phyloP scores from a whole-genome alignment of 2,888 invertebrate genomes.

The Ophion obscuratus region DNA sequence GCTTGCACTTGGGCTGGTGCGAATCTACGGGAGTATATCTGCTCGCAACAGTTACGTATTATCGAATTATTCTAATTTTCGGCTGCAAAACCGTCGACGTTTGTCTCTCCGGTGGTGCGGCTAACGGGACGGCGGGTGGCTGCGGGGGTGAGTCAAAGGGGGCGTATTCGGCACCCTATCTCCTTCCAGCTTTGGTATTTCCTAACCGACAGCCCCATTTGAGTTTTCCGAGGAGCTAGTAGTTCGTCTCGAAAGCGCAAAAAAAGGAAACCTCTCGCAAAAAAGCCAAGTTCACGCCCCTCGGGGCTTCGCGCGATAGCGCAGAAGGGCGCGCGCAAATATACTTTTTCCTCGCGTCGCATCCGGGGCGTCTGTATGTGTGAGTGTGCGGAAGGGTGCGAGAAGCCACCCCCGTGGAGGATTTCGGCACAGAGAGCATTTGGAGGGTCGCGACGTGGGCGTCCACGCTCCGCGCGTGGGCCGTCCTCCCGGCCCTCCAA shows the following conservation, averaged over 20 bases:
- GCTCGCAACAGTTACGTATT: conserved; percentile 84
- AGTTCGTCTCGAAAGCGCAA: conserved; percentile 11
- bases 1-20: conserved; percentile 16
- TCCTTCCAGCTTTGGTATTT: conserved; percentile 55
- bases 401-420: conserved; percentile 35
- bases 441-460: conserved; percentile 36
- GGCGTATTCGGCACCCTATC: conserved; percentile 33
- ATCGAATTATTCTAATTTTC: conserved; percentile 84
- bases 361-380: neutral
- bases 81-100: conserved; percentile 77
- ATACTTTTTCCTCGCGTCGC: neutral
- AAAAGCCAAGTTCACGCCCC: conserved; percentile 50
- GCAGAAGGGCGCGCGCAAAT: neutral
- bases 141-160: conserved; percentile 27
- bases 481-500: conserved; percentile 38
- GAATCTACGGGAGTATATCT: conserved; percentile 72
- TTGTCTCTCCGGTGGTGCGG: conserved; percentile 34
- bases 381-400: conserved; percentile 24
- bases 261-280: conserved; percentile 16
- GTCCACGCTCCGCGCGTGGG: conserved; percentile 33
- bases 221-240: conserved; percentile 46
- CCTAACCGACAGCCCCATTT: neutral
- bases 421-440: neutral
- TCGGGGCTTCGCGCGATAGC: neutral
- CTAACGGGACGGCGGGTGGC: too few species aligned